phyloP scores from a whole-genome alignment of 2,113 vertebrate species.

The Oryzias melastigma region DNA sequence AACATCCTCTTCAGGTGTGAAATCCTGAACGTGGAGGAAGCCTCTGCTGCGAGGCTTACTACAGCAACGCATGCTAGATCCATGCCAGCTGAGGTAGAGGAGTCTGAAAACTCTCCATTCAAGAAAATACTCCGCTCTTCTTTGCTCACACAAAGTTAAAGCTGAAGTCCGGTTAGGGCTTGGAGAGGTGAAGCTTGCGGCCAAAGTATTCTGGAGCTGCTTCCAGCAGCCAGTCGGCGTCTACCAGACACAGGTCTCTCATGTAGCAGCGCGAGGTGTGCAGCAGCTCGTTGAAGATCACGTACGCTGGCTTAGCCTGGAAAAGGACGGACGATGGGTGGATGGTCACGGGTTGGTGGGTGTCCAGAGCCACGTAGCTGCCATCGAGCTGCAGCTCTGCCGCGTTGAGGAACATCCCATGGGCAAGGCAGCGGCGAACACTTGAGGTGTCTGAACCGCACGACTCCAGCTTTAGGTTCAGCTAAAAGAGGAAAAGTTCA shows the following conservation, averaged over 20 bases:
- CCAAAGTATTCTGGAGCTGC: conserved; percentile 89
- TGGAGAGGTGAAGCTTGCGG: conserved; percentile 77
- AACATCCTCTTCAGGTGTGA: conserved; percentile 4
- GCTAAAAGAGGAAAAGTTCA: conserved; percentile 61
- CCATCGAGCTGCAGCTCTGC: conserved; percentile 91
- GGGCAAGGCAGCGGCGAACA: conserved; percentile 90
- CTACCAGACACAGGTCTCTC: conserved; percentile 91
- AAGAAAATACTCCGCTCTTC: conserved; percentile 10
- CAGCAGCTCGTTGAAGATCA: conserved; percentile 89
- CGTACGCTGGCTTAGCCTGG: conserved; percentile 87
- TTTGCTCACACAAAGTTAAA: conserved; percentile 8
- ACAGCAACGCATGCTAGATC: conserved; percentile 27
- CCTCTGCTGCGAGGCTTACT: conserved; percentile 37
- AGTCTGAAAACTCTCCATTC: conserved; percentile 17
- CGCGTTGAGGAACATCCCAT: conserved; percentile 88
- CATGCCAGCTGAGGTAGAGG: conserved; percentile 51
- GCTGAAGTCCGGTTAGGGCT: conserved; percentile 58
- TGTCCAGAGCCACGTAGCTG: conserved; percentile 83
- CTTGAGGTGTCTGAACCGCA: conserved; percentile 76
- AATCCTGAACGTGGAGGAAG: conserved; percentile 19
- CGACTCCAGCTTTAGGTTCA: conserved; percentile 85
- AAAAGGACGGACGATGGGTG: conserved; percentile 95
- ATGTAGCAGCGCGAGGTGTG: conserved; percentile 94
- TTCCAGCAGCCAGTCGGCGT: conserved; percentile 88
- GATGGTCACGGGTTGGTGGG: conserved; percentile 87